A percentile compares a stretch with the other conserved stretches of the same genome.
phyloP scores from a whole-genome alignment of 2,113 vertebrate species.

The Melanerpes formicivorus region DNA sequence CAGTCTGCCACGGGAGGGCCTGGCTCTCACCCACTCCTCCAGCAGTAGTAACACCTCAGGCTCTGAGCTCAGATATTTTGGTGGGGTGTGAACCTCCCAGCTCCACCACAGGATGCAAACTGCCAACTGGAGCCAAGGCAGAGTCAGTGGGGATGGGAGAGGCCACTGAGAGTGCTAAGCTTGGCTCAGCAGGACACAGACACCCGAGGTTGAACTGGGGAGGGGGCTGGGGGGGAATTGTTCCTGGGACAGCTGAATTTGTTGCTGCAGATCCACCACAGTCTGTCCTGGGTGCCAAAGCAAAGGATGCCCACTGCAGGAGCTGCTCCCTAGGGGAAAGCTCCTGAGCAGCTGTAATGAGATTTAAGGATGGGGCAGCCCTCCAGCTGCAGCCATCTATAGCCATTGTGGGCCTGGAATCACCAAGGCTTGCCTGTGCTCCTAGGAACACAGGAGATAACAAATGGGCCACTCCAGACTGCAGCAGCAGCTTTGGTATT shows the following conservation, averaged over 20 bases:
- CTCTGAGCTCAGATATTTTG: background rate
- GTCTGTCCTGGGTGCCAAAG: background rate
- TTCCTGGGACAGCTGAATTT: background rate
- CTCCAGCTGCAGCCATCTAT: constrained; percentile 74
- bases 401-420: constrained; percentile 76
- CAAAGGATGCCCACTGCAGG: constrained; percentile 59
- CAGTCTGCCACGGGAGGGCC: background rate
- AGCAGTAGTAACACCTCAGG: background rate
- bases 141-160: accelerated
- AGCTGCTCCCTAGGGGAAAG: constrained; percentile 60
- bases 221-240: too few species aligned
- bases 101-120: background rate
- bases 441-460: constrained; percentile 70
- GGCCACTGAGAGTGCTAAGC: accelerated
- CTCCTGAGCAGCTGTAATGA: constrained; percentile 71
- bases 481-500: constrained; percentile 48
- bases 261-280: background rate
- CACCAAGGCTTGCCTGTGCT: constrained; percentile 73
- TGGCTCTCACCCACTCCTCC: background rate
- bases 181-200: background rate
- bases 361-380: constrained; percentile 77
- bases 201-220: accelerated
- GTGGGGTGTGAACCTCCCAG: background rate
- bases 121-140: background rate
- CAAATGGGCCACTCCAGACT: constrained; percentile 70